Evolutionary conservation across 2,113 vertebrate species (phyloP), one percentile per base, ranked within the genome.

Genomic region (Hoplias malabaricus): DNA sequence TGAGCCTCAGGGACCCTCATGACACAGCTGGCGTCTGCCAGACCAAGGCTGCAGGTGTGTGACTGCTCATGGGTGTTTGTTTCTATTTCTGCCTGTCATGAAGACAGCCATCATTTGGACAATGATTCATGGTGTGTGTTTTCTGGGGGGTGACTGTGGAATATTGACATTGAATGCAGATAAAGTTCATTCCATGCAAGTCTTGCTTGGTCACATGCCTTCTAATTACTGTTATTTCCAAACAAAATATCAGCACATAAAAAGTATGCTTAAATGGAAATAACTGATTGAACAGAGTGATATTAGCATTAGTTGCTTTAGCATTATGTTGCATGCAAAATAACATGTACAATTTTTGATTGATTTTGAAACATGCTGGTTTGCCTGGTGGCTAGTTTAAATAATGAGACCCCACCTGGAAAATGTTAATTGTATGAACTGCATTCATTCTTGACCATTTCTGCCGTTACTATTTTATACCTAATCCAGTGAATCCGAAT

Each of bases 1-100:
- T 77, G 48, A 29, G 19, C 72, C 79, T 73, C 69, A 36, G 34
- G 63, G 59, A 82, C 43, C 77, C 76, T 78, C 69, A 65, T 81
- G 76, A 63, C 77, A 76, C 80, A 67, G 57, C 38, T 76, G 69
- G 59, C 71, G 25, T 85, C 77, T 85, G 80, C 77, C 73, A 77
- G 71, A 79, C 25, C 42, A 19, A 4, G 62, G 25, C 48, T 73
- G 69, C 53, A 40, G 68, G 57, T 73, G 68, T 57, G 74, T 67
- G 34, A 19, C 11, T 23, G 36, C 69, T 33, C 40, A n/a, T 56
- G 29, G 42, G 54, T 66, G 43, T 66, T 27, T 70, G 67, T 27
- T 11, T 4, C 19, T 66, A 42, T 38, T 19, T 63, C 61, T 29
- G 27, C 21, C n/a, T 46, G 66, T 46, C 21, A 10, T 11, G 16